phyloP scores from a whole-genome alignment of 1,140 invertebrate species.

The Nautilus pompilius region DNA sequence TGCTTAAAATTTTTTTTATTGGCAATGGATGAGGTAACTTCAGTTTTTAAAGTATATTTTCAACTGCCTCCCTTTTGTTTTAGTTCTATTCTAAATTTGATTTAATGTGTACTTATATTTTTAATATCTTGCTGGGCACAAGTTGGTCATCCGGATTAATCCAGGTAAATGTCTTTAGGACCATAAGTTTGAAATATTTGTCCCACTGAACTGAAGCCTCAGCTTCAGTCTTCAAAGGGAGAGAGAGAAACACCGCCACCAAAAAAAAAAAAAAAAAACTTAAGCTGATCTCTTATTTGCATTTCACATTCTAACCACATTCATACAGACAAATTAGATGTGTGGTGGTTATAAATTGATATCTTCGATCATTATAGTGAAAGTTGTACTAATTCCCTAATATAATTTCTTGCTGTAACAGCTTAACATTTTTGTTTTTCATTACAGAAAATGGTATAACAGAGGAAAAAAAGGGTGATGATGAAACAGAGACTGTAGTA shows the following conservation, averaged over 20 bases:
- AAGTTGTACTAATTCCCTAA: not conserved
- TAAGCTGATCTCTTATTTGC: not conserved
- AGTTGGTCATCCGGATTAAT: not conserved
- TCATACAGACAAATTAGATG: not conserved
- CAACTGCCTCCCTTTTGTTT: not conserved
- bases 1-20: no score
- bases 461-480: slow-evolving; percentile 2
- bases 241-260: not conserved
- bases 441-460: not conserved
- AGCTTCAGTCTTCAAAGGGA: not conserved
- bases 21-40: no score
- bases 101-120: no score
- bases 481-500: slow-evolving; percentile 13
- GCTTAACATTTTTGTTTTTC: not conserved
- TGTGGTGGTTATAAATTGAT: not conserved
- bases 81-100: not conserved
- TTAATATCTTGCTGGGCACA: no score
- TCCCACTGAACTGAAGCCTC: not conserved
- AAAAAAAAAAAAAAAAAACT: not conserved
- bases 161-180: not conserved
- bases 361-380: not conserved
- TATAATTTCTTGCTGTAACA: not conserved
- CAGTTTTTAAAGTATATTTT: not conserved
- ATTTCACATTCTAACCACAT: not conserved
- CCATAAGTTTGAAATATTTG: not conserved